Conservation (phyloP, 2,797 vertebrate species). For the Rallus crepitans region DNA sequence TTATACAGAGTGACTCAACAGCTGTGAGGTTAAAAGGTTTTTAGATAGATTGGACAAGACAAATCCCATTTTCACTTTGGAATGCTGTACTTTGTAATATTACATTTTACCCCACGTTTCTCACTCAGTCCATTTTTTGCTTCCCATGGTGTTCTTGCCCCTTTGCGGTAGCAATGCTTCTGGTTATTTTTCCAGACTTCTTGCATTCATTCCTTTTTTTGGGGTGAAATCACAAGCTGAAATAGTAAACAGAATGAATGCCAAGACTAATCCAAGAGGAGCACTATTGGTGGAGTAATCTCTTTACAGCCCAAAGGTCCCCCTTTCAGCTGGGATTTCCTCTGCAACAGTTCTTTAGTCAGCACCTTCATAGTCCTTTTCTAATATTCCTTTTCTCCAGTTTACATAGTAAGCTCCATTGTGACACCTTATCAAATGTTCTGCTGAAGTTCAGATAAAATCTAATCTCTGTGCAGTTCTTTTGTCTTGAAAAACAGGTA, state of each 20-base stretch:
- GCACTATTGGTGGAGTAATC: not conserved
- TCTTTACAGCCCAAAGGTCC: not conserved
- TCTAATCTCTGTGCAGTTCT: conserved; percentile 56
- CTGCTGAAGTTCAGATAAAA: conserved; percentile 58
- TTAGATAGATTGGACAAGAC: not conserved
- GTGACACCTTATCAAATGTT: conserved; percentile 53
- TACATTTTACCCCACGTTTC: not conserved
- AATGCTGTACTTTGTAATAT: not conserved
- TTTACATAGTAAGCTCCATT: conserved; percentile 22
- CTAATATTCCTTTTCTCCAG: not conserved
- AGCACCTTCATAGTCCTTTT: not conserved
- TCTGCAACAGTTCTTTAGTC: not conserved
- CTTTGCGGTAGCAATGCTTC: not conserved
- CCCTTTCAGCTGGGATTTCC: not conserved
- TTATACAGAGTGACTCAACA: not conserved
- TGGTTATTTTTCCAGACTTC: not conserved
- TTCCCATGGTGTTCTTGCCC: not conserved
- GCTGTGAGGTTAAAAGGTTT: not conserved
- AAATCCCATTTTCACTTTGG: not conserved
- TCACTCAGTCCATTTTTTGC: not conserved
- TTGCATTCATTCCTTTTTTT: not conserved
- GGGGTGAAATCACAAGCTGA: not conserved
- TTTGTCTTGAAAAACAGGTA: conserved; percentile 53
- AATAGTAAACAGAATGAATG: not conserved
- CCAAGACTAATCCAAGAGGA: not conserved